Conservation (phyloP, 2,797 vertebrate species). For the Clarias platycephalus region DNA sequence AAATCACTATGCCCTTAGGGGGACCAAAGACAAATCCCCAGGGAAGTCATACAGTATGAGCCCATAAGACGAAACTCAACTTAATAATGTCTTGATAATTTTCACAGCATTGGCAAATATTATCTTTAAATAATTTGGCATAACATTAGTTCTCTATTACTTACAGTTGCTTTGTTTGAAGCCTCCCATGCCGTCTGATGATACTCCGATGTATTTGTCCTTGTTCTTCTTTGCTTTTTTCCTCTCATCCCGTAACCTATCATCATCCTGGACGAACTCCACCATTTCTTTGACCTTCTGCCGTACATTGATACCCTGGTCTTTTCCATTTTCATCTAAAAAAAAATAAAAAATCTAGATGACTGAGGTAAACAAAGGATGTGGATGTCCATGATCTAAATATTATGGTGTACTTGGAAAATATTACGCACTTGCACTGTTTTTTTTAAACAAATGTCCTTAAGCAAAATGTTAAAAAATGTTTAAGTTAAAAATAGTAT, state of each 20-base stretch:
- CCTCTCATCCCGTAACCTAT: slow-evolving; percentile 91
- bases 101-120: slow-evolving; percentile 20
- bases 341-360: not conserved
- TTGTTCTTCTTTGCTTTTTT: slow-evolving; percentile 99
- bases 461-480: not conserved
- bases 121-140: slow-evolving; percentile 20
- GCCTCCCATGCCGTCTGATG: slow-evolving; percentile 87
- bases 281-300: slow-evolving; percentile 99
- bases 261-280: slow-evolving; percentile 96
- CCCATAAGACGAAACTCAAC: slow-evolving; percentile 3
- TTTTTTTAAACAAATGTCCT: not conserved
- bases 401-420: not conserved
- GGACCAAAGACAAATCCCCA: slow-evolving; percentile 5
- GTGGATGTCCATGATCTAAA: not conserved
- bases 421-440: not conserved
- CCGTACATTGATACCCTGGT: slow-evolving; percentile 97
- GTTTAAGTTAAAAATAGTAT: not conserved
- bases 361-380: not conserved
- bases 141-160: slow-evolving; percentile 34
- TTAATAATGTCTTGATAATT: too few relatives aligned
- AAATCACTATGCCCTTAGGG: not conserved
- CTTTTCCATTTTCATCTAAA: slow-evolving; percentile 95
- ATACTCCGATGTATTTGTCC: slow-evolving; percentile 97
- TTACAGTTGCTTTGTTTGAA: slow-evolving; percentile 88
- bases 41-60: slow-evolving; percentile 21